Conservation (phyloP, 2,797 vertebrate genomes). For the Myotis findleyi region DNA sequence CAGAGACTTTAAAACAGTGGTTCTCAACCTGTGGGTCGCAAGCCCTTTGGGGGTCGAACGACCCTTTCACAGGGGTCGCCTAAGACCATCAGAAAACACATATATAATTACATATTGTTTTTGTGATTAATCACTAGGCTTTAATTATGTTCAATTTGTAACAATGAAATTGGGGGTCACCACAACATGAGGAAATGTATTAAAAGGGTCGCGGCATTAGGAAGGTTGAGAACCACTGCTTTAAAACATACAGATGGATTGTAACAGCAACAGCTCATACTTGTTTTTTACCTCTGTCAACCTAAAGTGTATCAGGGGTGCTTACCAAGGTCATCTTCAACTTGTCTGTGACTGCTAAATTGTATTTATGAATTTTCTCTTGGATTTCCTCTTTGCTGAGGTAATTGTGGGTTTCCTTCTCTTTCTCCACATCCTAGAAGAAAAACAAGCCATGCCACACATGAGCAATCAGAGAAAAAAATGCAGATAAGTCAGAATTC, state of each 20-base stretch:
- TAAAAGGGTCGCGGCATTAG: no score
- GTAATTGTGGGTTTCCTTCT: constrained; percentile 91
- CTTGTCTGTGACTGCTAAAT: constrained; percentile 94
- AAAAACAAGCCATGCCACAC: constrained; percentile 61
- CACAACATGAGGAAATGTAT: no score
- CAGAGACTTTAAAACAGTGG: background rate
- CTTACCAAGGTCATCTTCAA: constrained; percentile 97
- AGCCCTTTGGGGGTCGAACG: no score
- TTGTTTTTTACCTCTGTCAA: background rate
- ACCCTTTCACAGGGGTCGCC: no score
- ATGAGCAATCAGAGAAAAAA: constrained; percentile 37
- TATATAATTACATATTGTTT: no score
- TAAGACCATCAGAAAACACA: no score
- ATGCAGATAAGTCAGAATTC: background rate
- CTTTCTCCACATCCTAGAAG: constrained; percentile 96
- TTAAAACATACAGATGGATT: background rate
- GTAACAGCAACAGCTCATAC: background rate
- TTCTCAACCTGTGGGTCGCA: no score
- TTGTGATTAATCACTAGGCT: no score
- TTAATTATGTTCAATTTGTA: no score
- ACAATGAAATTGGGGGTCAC: no score
- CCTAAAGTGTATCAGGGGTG: background rate
- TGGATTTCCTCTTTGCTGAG: constrained; percentile 96
- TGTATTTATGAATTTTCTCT: constrained; percentile 95
- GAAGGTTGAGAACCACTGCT: background rate